Conservation (phyloP, 2,113 vertebrate species). For the Glareola pratincola region DNA sequence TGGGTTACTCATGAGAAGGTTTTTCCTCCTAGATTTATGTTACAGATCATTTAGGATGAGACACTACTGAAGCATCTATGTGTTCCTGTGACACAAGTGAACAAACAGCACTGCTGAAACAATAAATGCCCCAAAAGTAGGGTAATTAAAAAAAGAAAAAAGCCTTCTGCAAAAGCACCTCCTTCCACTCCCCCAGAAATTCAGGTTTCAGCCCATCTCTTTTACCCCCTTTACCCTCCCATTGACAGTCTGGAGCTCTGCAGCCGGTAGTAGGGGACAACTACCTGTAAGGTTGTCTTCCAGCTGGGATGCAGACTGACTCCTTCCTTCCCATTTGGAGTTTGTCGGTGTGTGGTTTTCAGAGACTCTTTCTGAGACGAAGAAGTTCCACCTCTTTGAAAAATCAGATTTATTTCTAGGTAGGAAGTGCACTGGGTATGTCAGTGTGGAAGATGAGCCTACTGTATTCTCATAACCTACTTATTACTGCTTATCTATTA, state of each 20-base stretch:
- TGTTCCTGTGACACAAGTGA: neutral
- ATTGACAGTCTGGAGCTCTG: neutral
- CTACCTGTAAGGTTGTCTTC: neutral
- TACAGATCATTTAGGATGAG: neutral
- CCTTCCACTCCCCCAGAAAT: neutral
- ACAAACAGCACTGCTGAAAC: neutral
- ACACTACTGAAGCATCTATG: neutral
- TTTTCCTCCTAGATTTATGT: neutral
- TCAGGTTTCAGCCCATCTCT: neutral
- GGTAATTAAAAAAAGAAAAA: neutral
- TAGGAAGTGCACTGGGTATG: neutral
- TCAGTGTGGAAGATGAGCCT: neutral
- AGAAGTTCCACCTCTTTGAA: neutral
- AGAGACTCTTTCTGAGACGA: neutral
- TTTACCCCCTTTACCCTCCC: neutral
- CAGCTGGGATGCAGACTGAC: neutral
- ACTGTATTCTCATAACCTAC: neutral
- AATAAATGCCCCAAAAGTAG: neutral
- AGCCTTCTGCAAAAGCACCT: neutral
- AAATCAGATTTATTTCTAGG: neutral
- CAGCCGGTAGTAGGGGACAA: neutral
- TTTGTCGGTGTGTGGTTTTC: neutral
- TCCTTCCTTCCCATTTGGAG: neutral
- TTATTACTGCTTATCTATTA: conserved; percentile 38
- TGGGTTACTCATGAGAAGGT: neutral